Percentiles rank a stretch among this genome's conserved stretches.
Evolutionary conservation across 2,113 vertebrate species (phyloP).

Genomic region (Cichladusa arquata): DNA sequence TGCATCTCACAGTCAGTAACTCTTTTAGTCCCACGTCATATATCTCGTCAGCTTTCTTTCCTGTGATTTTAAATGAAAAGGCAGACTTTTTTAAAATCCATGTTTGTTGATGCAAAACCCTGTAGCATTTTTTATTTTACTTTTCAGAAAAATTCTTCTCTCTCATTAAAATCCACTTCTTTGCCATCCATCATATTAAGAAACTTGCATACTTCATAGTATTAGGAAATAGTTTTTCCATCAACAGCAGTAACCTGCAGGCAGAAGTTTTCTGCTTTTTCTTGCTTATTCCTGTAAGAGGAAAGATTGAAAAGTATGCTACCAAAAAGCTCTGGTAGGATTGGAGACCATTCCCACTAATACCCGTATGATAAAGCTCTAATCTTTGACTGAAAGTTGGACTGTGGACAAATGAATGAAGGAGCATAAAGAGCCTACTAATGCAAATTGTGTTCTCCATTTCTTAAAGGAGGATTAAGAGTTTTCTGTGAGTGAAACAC

Average conservation of each 20-base stretch:
- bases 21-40: background rate
- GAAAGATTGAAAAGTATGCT: background rate
- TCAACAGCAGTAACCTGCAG: background rate
- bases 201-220: background rate
- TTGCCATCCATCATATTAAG: background rate
- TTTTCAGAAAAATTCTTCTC: background rate
- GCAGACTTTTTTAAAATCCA: background rate
- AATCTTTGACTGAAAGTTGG: background rate
- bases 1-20: constrained; percentile 22
- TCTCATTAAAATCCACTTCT: background rate
- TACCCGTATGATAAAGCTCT: background rate
- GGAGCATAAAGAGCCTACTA: background rate
- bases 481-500: background rate
- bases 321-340: background rate
- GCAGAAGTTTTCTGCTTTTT: background rate
- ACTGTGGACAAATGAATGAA: background rate
- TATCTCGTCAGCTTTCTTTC: background rate
- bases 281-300: background rate
- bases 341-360: background rate
- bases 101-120: background rate
- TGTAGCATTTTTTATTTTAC: background rate
- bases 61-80: constrained; percentile 10
- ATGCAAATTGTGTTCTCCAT: background rate
- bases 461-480: background rate
- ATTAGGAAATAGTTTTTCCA: background rate